Percentiles rank a stretch among this genome's conserved stretches.
Conservation (phyloP, 2,797 vertebrate species). For the Paramormyrops hopkinsi region DNA sequence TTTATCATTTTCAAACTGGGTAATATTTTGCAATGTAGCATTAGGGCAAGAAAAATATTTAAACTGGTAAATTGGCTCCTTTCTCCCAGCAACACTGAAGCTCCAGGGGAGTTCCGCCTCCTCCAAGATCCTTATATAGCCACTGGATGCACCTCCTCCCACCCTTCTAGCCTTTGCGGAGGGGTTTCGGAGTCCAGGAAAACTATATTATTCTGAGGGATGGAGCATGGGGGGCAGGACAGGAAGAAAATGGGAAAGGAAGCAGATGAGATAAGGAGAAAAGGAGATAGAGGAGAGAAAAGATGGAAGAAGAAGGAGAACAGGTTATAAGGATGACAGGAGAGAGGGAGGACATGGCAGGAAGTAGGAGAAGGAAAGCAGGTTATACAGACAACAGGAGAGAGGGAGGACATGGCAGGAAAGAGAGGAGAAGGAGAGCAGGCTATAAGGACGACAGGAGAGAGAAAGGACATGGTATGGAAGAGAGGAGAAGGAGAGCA, state of each 20-base stretch:
- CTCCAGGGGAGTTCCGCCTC: constrained; percentile 7
- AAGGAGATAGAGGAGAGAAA: neutral
- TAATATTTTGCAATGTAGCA: constrained; percentile 4
- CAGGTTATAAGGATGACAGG: neutral
- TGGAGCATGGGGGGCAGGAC: neutral
- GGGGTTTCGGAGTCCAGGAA: neutral
- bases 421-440: neutral
- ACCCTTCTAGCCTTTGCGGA: constrained; percentile 6
- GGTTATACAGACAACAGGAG: neutral
- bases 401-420: neutral
- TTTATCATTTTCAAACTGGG: constrained; percentile 1
- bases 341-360: neutral
- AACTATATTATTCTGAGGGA: neutral
- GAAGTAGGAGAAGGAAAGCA: neutral
- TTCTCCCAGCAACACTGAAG: neutral
- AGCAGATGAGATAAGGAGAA: neutral
- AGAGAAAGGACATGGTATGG: neutral
- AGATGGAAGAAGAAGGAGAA: neutral
- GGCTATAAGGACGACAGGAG: neutral
- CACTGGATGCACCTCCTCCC: constrained; percentile 12
- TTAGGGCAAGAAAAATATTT: neutral
- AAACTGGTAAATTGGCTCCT: neutral
- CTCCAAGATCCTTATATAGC: constrained; percentile 7
- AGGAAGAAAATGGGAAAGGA: neutral
- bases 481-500: neutral